A percentile compares a stretch with the other conserved stretches of the same genome.
Conservation (phyloP, 64 coral and sea anemone species). For the Pocillopora damicornis region DNA sequence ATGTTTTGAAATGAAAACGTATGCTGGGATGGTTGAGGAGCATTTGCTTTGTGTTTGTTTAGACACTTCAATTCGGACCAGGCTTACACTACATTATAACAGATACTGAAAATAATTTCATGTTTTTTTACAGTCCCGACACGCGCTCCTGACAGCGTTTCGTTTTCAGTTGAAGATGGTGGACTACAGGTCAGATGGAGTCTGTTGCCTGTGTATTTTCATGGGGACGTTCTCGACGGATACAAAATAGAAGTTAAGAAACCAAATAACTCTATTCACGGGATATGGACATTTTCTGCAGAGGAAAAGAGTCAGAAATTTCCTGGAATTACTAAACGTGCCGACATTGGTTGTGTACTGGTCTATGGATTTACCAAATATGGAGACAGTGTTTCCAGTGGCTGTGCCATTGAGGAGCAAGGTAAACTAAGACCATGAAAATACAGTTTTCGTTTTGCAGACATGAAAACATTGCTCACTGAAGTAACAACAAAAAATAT, state of each 20-base stretch:
- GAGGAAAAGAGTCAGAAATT: background rate
- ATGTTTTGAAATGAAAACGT: too few relatives aligned
- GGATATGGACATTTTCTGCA: background rate
- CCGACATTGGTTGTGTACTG: background rate
- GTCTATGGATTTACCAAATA: slow-evolving; percentile 3
- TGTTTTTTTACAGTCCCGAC: background rate
- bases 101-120: too few relatives aligned
- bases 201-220: slow-evolving; percentile 13
- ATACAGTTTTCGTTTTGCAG: too few relatives aligned
- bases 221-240: background rate
- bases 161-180: background rate
- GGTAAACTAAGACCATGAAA: background rate
- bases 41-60: too few relatives aligned
- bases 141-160: slow-evolving; percentile 2
- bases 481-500: too few relatives aligned
- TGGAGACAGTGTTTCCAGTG: background rate
- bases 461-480: too few relatives aligned
- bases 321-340: background rate
- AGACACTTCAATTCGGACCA: too few relatives aligned
- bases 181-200: background rate
- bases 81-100: too few relatives aligned
- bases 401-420: background rate
- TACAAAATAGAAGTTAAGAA: background rate
- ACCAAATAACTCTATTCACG: background rate
- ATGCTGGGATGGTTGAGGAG: too few relatives aligned